Percentiles rank a stretch among this genome's conserved stretches.
These are phyloP conservation scores for Elachura formosa DNA, from an alignment of 2,113 vertebrate species.

Conservation along the genomic window DNA sequence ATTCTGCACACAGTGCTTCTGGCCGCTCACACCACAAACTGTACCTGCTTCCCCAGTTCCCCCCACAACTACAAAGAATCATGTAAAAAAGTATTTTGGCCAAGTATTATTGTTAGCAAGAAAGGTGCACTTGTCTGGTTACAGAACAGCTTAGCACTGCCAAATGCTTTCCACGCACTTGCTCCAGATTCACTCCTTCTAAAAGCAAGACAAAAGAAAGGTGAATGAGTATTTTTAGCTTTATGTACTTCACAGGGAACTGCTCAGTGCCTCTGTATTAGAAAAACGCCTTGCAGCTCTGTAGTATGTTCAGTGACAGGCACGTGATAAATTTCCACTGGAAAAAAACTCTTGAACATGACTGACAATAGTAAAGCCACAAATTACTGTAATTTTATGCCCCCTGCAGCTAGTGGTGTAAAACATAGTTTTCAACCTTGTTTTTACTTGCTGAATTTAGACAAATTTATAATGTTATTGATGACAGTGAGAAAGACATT, in stretches of 20 bases:
- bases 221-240: slow-evolving; percentile 20
- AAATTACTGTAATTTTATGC: slow-evolving; percentile 74
- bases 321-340: slow-evolving; percentile 53
- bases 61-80: background rate
- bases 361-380: slow-evolving; percentile 65
- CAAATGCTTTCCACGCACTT: background rate
- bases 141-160: background rate
- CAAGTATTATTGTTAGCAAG: background rate
- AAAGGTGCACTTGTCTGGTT: rapidly evolving
- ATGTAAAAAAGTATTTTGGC: background rate
- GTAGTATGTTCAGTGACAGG: slow-evolving; percentile 18
- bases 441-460: slow-evolving; percentile 66
- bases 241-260: slow-evolving; percentile 9
- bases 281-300: slow-evolving; percentile 19
- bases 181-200: background rate
- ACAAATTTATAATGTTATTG: slow-evolving; percentile 66
- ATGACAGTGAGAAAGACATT: slow-evolving; percentile 59
- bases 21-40: rapidly evolving
- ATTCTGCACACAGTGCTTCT: background rate
- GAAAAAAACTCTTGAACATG: slow-evolving; percentile 41
- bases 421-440: slow-evolving; percentile 65
- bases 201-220: background rate
- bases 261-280: slow-evolving; percentile 36
- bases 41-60: background rate
- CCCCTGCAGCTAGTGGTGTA: slow-evolving; percentile 63